Evolutionary conservation across 1,140 invertebrate genomes (phyloP).

Genomic region (Semibalanus balanoides): DNA sequence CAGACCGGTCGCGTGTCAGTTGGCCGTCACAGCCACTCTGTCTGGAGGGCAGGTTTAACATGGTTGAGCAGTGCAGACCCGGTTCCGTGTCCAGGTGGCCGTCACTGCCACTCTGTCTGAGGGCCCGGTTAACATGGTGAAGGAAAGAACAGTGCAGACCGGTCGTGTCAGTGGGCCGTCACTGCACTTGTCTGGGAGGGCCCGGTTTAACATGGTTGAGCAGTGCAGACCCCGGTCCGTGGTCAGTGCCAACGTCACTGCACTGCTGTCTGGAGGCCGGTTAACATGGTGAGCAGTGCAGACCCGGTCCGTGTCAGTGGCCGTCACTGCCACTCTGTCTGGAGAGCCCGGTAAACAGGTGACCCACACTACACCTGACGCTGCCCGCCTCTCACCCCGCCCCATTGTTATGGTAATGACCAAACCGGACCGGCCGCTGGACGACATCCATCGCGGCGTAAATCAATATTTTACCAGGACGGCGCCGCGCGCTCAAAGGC

Average conservation of each 20-base stretch:
- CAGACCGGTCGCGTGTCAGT: no score
- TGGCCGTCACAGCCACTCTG: neutral
- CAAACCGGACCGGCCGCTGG: neutral
- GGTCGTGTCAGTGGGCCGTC: no score
- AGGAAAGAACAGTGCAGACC: no score
- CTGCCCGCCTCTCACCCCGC: neutral
- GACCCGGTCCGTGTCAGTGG: no score
- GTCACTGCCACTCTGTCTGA: neutral
- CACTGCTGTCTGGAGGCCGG: no score
- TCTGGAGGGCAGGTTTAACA: conserved; percentile 1
- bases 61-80: no score
- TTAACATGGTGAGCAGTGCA: no score
- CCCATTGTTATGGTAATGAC: neutral
- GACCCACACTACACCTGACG: neutral
- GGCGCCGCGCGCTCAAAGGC: neutral
- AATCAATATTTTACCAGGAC: neutral
- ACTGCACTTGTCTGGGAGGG: neutral
- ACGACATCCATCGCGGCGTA: neutral
- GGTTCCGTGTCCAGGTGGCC: no score
- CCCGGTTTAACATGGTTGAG: no score
- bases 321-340: neutral
- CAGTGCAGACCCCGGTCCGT: no score
- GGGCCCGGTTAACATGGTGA: no score
- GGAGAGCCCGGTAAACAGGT: neutral
- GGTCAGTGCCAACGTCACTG: no score